Evolutionary conservation across 2,888 invertebrate species (phyloP).

Genomic region (Xestia rhomboidea): DNA sequence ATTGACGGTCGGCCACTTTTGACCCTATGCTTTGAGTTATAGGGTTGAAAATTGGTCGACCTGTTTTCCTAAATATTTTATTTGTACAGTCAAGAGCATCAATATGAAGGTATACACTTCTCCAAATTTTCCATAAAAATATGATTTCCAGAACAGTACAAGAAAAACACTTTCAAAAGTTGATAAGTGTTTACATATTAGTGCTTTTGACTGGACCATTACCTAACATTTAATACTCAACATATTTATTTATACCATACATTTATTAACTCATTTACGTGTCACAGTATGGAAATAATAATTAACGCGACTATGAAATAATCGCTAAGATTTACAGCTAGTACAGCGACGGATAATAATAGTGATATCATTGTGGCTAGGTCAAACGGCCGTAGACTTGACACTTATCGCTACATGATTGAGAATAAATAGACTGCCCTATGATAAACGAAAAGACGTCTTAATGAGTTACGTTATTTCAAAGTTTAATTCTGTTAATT

Average conservation of each 20-base stretch:
- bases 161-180: too few relatives aligned
- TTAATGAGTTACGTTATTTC: not conserved
- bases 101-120: too few relatives aligned
- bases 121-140: too few relatives aligned
- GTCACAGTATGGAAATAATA: conserved; percentile 32
- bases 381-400: conserved; percentile 44
- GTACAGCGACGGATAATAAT: not conserved
- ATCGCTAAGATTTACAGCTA: conserved; percentile 22
- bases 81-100: too few relatives aligned
- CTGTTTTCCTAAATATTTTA: too few relatives aligned
- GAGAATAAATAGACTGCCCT: conserved; percentile 3
- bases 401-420: conserved; percentile 28
- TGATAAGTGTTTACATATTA: too few relatives aligned
- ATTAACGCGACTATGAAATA: conserved; percentile 45
- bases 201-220: too few relatives aligned
- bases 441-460: conserved; percentile 9
- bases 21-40: too few relatives aligned
- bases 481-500: not conserved
- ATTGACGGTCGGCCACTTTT: too few relatives aligned
- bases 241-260: not conserved
- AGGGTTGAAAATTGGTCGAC: too few relatives aligned
- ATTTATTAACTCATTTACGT: conserved; percentile 3
- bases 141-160: too few relatives aligned
- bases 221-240: too few relatives aligned
- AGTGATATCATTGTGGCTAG: conserved; percentile 43